These are phyloP conservation scores for Enteromius argenteus DNA, from an alignment of 2,797 vertebrate genomes.

Conservation along the genomic window DNA sequence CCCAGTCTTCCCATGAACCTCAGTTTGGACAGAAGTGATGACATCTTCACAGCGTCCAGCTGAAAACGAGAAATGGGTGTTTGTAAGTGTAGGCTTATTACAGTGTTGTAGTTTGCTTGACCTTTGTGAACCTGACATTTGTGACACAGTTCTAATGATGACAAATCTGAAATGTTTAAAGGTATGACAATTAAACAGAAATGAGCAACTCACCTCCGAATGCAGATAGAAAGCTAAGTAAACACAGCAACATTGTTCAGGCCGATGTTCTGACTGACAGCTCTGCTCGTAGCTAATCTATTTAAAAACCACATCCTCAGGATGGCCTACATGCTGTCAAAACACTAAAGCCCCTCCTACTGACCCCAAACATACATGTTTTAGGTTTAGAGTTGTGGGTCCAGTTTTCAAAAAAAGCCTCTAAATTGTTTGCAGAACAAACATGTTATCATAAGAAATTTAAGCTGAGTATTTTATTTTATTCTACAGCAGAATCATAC, in stretches of 20 bases:
- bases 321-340: constrained; percentile 17
- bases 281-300: background rate
- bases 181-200: background rate
- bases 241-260: constrained; percentile 26
- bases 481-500: background rate
- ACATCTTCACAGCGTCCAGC: background rate
- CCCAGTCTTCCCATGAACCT: background rate
- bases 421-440: background rate
- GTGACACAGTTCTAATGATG: background rate
- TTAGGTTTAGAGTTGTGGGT: background rate
- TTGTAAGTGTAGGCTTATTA: background rate
- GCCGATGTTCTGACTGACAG: constrained; percentile 1
- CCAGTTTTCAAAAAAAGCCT: background rate
- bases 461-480: background rate
- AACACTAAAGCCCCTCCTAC: constrained; percentile 26
- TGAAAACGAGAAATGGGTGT: background rate
- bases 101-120: background rate
- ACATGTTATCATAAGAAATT: background rate
- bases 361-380: constrained; percentile 27
- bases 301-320: constrained; percentile 39
- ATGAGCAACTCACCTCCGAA: constrained; percentile 19
- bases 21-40: constrained; percentile 23
- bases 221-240: constrained; percentile 7
- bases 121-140: background rate
- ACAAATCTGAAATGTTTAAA: background rate